Evolutionary conservation across 2,888 invertebrate genomes (phyloP), one percentile per base, ranked within the genome.

Genomic region (Erebia ligea): DNA sequence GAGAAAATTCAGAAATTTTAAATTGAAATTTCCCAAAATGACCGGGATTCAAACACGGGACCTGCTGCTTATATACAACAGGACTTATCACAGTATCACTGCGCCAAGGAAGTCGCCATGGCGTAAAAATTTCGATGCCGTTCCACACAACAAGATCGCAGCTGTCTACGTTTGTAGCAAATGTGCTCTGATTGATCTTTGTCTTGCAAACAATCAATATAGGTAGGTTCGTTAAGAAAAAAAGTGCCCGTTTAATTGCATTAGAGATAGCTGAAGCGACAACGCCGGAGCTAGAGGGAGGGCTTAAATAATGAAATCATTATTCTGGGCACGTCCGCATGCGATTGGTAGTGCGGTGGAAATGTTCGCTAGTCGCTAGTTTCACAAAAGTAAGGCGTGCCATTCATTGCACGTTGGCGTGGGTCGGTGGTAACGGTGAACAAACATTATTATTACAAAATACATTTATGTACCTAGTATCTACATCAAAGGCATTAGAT

Each of bases 211-310:
- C 67, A 73, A 72, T 71, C 71, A 75, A 73, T 73, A 34, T 34
- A 25, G 6, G 34, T 34, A 67, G 69, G 68, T 76, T 73, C 67
- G 70, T 70, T 71, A 75, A 65, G 70, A 75, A 74, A 76, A 73
- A 76, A 71, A 69, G 61, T 68, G 48, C 42, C 63, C 54, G 64
- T 61, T 64, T 75, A 73, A 73, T 70, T 72, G 64, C 67, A 64
- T 70, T 70, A 63, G 63, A 68, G 59, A 58, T 19, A 56, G 56
- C 62, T 62, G 59, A 45, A 48, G 64, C 64, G 54, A 62, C 56
- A 62, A 68, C 54, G 66, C 48, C 45, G 50, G 54, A 48, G 52
- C 58, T 64, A 56, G 62, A 59, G n/a, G 50, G 57, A 58, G 56
- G 66, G 70, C 67, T 25, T 67, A 70, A 67, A 71, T 69, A 73